These are phyloP conservation scores for Riparia riparia DNA, from an alignment of 2,113 vertebrate genomes.

Conservation along the genomic window DNA sequence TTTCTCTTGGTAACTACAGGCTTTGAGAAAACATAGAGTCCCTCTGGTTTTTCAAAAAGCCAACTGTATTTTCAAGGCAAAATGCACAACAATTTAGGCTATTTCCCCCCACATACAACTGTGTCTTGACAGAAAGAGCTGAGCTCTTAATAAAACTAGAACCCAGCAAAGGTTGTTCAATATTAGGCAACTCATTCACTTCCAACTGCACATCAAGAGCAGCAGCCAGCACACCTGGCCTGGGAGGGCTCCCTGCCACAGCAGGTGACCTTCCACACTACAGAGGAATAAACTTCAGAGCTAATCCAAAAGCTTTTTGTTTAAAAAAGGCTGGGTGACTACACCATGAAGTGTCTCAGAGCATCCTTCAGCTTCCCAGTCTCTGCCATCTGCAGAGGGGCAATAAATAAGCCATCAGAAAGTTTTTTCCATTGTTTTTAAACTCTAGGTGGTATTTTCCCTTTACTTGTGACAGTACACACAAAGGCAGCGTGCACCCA, in stretches of 20 bases:
- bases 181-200: not conserved
- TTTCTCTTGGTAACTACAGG: slow-evolving; percentile 1
- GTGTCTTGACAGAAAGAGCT: not conserved
- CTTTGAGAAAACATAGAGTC: not conserved
- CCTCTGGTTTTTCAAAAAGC: not conserved
- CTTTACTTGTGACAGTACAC: no score
- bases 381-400: not conserved
- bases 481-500: not conserved
- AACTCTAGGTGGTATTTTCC: not conserved
- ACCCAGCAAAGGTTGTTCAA: not conserved
- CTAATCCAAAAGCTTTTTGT: not conserved
- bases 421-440: not conserved
- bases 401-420: not conserved
- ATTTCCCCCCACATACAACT: not conserved
- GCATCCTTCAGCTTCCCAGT: not conserved
- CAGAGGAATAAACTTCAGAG: not conserved
- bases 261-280: not conserved
- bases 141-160: not conserved
- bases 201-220: not conserved
- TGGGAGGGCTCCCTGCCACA: not conserved
- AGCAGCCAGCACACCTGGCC: not conserved
- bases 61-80: slow-evolving; percentile 3
- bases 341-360: not conserved
- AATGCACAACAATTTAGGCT: not conserved
- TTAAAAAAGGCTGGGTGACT: not conserved